These are phyloP conservation scores for Pollenia angustigena DNA, from an alignment of 2,888 invertebrate genomes.

Conservation along the genomic window DNA sequence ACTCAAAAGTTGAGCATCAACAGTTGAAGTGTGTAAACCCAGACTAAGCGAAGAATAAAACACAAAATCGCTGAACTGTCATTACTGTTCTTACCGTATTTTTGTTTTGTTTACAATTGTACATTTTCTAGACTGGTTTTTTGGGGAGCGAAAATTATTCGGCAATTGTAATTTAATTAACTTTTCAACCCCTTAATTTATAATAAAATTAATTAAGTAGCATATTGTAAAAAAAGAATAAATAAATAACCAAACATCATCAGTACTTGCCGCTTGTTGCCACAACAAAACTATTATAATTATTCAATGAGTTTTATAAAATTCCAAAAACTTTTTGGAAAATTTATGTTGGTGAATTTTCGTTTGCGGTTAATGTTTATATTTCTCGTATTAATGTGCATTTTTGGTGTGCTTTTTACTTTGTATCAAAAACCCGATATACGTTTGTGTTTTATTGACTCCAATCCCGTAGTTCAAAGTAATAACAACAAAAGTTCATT, in stretches of 20 bases:
- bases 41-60: too few species aligned
- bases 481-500: constrained; percentile 3
- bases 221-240: background rate
- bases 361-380: constrained; percentile 79
- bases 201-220: background rate
- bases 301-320: constrained; percentile 63
- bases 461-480: constrained; percentile 38
- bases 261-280: background rate
- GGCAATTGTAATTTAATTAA: background rate
- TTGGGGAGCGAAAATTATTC: background rate
- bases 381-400: constrained; percentile 74
- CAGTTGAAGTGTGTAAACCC: too few species aligned
- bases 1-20: too few species aligned
- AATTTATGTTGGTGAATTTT: constrained; percentile 67
- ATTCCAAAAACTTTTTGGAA: constrained; percentile 67
- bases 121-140: background rate
- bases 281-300: background rate
- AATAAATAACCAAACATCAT: background rate
- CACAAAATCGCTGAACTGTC: background rate
- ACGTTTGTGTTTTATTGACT: constrained; percentile 79
- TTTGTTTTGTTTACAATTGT: constrained; percentile 47
- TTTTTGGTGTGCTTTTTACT: constrained; percentile 74
- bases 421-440: constrained; percentile 75
- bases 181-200: background rate
- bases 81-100: background rate